Evolutionary conservation across 2,113 vertebrate species (phyloP), one percentile per base, ranked within the genome.

Genomic region (Podarcis cretensis): DNA sequence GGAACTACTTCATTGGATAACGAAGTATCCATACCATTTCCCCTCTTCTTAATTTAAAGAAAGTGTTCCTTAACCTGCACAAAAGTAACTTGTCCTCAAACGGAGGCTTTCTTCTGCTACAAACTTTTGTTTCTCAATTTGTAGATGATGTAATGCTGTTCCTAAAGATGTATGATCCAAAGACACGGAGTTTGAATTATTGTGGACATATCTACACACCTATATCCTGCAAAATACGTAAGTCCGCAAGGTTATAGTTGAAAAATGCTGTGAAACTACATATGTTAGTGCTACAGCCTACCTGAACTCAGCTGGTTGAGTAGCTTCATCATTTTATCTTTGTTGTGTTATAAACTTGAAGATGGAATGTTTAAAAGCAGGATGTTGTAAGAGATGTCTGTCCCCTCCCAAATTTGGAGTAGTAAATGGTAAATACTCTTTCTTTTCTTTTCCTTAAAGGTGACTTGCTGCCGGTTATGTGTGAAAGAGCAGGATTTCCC

Each of bases 151-250:
- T 99, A 91, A 99, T 99, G 99, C 97, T 99, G 93, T 99, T 99
- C 96, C 95, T 99, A 97, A 99, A 99, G 97, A 99, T 99, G 99
- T 99, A 99, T 88, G 99, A 99, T 95, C 98, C 99, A 80, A 99
- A 99, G 97, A 99, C 98, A 94, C 97, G 98, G 97, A 99, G 99
- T 97, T 98, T 99, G 98, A 99, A 99, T 98, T 99, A 99, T 97
- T 99, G 99, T 97, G 99, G 99, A 97, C 99, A 99, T 97, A 99
- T 99, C 98, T 99, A 99, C 95, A 99, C 99, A 79, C 99, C 99
- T 96, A 99, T 99, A 98, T 99, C 99, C 98, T 99, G 99, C 97
- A 99, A 99, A 99, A 99, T 99, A 98, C 98, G 99, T 99, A 96
- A 98, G 98, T 98, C 48, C 25, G 1, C 0, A 9, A 40, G 14